Evolutionary conservation across 2,797 vertebrate species (phyloP).

Genomic region (Agapornis canus): DNA sequence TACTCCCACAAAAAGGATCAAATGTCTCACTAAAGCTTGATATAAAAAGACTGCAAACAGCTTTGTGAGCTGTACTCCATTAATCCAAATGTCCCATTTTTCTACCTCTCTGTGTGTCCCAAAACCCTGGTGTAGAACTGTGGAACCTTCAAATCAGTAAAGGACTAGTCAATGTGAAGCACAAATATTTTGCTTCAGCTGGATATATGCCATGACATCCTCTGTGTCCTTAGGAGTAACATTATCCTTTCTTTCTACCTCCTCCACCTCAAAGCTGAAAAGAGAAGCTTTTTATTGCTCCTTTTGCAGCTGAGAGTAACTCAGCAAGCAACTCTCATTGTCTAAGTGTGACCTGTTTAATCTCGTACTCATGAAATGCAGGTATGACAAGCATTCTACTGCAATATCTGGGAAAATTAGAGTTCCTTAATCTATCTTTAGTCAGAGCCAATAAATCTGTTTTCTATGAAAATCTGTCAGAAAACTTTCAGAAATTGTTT

Average conservation of each 20-base stretch:
- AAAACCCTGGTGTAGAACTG: not conserved
- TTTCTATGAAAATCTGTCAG: slow-evolving; percentile 29
- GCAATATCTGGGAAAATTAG: slow-evolving; percentile 40
- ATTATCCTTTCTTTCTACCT: not conserved
- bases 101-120: not conserved
- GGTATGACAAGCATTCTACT: slow-evolving; percentile 35
- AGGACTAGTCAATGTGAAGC: not conserved
- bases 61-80: not conserved
- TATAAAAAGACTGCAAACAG: not conserved
- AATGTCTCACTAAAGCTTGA: not conserved
- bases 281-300: not conserved
- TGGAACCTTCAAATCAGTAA: not conserved
- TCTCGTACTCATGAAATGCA: not conserved
- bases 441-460: slow-evolving; percentile 52
- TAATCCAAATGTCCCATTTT: not conserved
- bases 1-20: not conserved
- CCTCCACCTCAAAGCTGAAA: not conserved
- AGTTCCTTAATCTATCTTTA: slow-evolving; percentile 8
- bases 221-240: not conserved
- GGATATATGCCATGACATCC: not conserved
- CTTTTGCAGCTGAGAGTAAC: not conserved
- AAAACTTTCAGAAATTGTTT: slow-evolving; percentile 11
- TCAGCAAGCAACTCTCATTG: not conserved
- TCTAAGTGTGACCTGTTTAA: slow-evolving; percentile 18
- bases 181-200: not conserved